phyloP scores from a whole-genome alignment of 2,797 vertebrate species.

The Hoplostethus mediterraneus region DNA sequence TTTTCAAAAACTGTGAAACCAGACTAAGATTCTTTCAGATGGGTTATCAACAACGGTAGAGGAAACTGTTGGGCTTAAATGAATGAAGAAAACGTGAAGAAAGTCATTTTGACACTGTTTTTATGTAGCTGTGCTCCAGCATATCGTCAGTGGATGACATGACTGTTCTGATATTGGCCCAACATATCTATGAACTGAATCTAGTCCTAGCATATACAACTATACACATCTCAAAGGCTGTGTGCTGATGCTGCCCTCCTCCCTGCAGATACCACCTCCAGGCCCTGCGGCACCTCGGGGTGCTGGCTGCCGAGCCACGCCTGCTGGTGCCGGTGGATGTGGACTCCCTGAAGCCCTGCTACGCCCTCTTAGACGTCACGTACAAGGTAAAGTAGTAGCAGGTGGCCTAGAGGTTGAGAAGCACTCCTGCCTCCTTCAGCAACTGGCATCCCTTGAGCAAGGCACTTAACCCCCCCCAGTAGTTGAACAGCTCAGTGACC shows the following conservation, averaged over 20 bases:
- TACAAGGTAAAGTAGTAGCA: constrained; percentile 87
- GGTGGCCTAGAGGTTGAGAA: neutral
- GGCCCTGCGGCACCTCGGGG: constrained; percentile 94
- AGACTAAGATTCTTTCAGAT: too few relatives aligned
- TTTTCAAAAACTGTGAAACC: too few relatives aligned
- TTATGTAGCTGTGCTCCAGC: too few relatives aligned
- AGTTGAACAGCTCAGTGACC: too few relatives aligned
- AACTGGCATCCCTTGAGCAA: neutral
- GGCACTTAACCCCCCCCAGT: neutral
- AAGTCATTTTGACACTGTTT: too few relatives aligned
- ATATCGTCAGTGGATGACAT: too few relatives aligned
- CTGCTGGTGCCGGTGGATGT: constrained; percentile 96
- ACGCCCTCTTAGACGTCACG: constrained; percentile 94
- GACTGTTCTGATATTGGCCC: neutral
- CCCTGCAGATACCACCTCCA: constrained; percentile 94
- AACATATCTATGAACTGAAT: too few relatives aligned
- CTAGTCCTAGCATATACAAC: too few relatives aligned
- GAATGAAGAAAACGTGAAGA: too few relatives aligned
- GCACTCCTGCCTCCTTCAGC: too few relatives aligned
- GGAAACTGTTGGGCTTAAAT: too few relatives aligned
- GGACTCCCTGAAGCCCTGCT: constrained; percentile 94
- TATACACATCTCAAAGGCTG: neutral
- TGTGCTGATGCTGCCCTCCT: constrained; percentile 7
- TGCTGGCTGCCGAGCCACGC: constrained; percentile 94
- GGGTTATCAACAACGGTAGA: too few relatives aligned